These are phyloP conservation scores for Cephalopachus bancanus DNA, from an alignment of 2,797 vertebrate genomes.

Conservation along the genomic window DNA sequence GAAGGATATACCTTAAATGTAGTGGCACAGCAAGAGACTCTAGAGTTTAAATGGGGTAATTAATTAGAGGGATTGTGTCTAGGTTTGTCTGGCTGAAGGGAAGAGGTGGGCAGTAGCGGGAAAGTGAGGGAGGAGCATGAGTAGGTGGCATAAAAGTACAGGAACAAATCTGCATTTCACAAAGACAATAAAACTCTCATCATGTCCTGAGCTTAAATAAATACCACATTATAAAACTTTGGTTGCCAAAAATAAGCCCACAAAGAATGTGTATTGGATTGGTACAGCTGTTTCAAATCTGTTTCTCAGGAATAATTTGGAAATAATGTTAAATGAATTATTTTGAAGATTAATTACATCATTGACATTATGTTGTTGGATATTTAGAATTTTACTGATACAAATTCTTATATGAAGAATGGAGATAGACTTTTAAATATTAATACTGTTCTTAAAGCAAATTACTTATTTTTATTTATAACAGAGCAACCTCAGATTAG, in stretches of 20 bases:
- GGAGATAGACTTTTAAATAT: slow-evolving; percentile 60
- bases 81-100: slow-evolving; percentile 70
- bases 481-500: slow-evolving; percentile 53
- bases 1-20: slow-evolving; percentile 45
- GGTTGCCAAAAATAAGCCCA: slow-evolving; percentile 83
- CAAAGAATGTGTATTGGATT: slow-evolving; percentile 84
- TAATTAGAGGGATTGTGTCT: slow-evolving; percentile 57
- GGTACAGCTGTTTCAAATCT: slow-evolving; percentile 83
- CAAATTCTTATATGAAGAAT: slow-evolving; percentile 69
- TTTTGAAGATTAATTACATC: slow-evolving; percentile 82
- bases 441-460: slow-evolving; percentile 71
- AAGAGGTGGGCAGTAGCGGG: slow-evolving; percentile 70
- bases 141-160: slow-evolving; percentile 82
- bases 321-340: slow-evolving; percentile 83
- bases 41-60: slow-evolving; percentile 36
- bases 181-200: slow-evolving; percentile 83
- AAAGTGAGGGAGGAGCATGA: slow-evolving; percentile 80
- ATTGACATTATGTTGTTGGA: slow-evolving; percentile 75
- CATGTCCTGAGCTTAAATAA: slow-evolving; percentile 83
- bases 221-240: slow-evolving; percentile 83
- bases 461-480: slow-evolving; percentile 69
- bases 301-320: slow-evolving; percentile 80
- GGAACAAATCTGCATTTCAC: slow-evolving; percentile 85
- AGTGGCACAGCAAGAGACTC: slow-evolving; percentile 35
- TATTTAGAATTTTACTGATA: slow-evolving; percentile 77